Base-by-base conservation (phyloP, 1,140 invertebrate species). In the Aphis gossypii region DNA sequence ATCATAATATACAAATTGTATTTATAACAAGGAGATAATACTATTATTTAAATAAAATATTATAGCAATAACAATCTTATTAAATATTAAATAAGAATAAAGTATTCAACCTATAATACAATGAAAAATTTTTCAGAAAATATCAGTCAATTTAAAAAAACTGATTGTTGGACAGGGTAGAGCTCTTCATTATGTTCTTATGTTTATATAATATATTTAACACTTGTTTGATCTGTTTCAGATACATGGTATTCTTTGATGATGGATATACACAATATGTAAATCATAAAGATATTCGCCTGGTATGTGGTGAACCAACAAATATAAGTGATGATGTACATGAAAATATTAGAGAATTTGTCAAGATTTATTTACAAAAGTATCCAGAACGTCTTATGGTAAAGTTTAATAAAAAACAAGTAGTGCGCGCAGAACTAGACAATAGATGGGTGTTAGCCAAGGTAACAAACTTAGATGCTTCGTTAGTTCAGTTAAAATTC, bases 171-270 rank as follows among this genome's bases (percentile, higher is more conserved):
- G 38, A 41, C 38, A 41, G 38, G 1, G 38, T 41, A 41, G 38
- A 41, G 38, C 38, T 41, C 38, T 41, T 41, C 3, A 3, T 41
- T 41, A 41, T 3, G 3, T 41, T 41, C 2, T 41, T 41, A 41
- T 3, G 3, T 41, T 41, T 41, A 2, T 41, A 41, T 41, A 41
- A 41, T 41, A 41, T 41, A 41, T 41, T 41, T n/a, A 76, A 68
- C 30, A 68, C 30, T 76, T 35, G 48, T 76, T 60, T 91, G 7
- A 48, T 91, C 7, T 30, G 25, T 48, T 9, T 41, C 82, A 91
- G 90, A 7, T 91, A 91, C 14, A 48, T 91, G 90, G 21, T 91
- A n/a, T 91, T 91, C 41, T 91, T 91, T 48, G 90, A 91, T 48
- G 56, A 46, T 91, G 90, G 60, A 54, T 76, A 46, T n/a, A 23